These are phyloP conservation scores for Steinernema feltiae DNA, from an alignment of 1,140 invertebrate genomes.

Conservation along the genomic window DNA sequence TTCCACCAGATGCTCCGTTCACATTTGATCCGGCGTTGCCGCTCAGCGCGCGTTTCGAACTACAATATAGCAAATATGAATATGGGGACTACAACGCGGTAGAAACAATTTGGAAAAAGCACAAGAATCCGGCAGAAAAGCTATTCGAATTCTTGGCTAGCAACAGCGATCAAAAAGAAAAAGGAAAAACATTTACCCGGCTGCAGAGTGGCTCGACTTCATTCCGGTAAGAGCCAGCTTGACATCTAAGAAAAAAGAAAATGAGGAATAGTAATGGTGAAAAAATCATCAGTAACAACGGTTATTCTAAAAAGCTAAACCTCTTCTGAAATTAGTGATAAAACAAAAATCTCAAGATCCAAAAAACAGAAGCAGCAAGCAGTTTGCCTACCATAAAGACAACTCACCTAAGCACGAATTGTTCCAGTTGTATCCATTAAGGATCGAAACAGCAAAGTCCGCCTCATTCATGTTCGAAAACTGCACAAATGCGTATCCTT, in stretches of 20 bases:
- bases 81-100: too few species aligned
- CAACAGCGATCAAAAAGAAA: neutral
- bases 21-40: neutral
- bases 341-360: neutral
- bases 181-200: constrained; percentile 10
- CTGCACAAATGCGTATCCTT: neutral
- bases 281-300: neutral
- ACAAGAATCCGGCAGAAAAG: neutral
- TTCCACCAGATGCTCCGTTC: neutral
- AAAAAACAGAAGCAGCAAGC: neutral
- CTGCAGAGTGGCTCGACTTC: neutral
- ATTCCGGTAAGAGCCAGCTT: constrained; percentile 9
- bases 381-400: neutral
- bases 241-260: constrained; percentile 12
- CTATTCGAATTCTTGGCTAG: neutral
- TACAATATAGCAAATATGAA: too few species aligned
- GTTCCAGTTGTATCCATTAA: constrained; percentile 6
- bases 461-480: constrained; percentile 8
- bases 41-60: neutral
- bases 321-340: neutral
- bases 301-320: constrained; percentile 13
- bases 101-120: neutral
- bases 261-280: neutral
- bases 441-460: neutral
- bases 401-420: neutral